Percentiles rank a stretch among this genome's conserved stretches.
Evolutionary conservation across 2,797 vertebrate genomes (phyloP).

Genomic region (Sebastes hubbsi): DNA sequence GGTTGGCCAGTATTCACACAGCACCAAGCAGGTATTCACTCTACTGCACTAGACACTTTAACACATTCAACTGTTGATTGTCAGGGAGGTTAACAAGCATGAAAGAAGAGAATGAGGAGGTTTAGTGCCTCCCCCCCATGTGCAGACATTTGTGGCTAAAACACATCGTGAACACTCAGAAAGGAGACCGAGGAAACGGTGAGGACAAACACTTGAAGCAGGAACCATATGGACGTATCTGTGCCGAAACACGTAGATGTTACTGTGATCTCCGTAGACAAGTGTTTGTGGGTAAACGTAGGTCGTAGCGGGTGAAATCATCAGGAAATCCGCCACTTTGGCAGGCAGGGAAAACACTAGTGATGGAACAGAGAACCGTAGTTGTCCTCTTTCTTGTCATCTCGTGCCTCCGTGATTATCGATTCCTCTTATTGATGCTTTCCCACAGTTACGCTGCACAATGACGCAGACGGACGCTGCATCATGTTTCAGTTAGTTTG

Average conservation of each 20-base stretch:
- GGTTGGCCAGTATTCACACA: constrained; percentile 56
- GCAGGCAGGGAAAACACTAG: too few relatives aligned
- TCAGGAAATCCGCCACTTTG: too few relatives aligned
- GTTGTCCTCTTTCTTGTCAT: too few relatives aligned
- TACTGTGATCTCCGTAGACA: not conserved
- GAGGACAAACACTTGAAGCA: not conserved
- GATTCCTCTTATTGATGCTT: too few relatives aligned
- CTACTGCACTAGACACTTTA: not conserved
- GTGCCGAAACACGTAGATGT: not conserved
- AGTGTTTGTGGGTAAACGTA: not conserved
- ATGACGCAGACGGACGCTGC: accelerated
- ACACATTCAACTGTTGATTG: not conserved
- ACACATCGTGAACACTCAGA: not conserved
- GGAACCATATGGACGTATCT: not conserved
- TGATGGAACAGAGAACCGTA: too few relatives aligned
- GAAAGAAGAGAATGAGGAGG: not conserved
- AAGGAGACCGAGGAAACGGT: not conserved
- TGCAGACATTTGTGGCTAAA: not conserved
- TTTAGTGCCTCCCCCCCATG: not conserved
- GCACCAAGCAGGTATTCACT: constrained; percentile 51
- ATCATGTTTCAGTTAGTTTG: too few relatives aligned
- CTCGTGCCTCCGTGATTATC: too few relatives aligned
- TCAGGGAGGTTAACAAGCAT: not conserved
- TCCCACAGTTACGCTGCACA: too few relatives aligned
- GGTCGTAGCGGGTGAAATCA: not conserved